Evolutionary conservation across 2,888 invertebrate species (phyloP), one percentile per base, ranked within the genome.

Genomic region (Lasioglossum malachurum): DNA sequence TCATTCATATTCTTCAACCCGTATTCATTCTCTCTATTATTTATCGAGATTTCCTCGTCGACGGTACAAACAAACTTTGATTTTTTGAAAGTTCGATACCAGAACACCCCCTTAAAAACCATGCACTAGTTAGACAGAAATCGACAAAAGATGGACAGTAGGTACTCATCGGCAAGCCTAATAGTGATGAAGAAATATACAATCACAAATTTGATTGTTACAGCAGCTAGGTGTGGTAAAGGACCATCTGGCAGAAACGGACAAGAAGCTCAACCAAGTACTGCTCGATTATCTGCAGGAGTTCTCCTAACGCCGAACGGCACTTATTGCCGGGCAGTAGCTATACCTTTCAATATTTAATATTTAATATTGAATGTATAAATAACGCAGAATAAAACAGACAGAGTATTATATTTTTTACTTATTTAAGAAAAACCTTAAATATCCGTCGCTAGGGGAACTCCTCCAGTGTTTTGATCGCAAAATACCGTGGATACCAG

Each of bases 201-300:
- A 64, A 60, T 60, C 60, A 27, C 60, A 27, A 14, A 60, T 27
- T 31, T 64, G 7, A 31, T 64, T 44, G 72, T 31, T 35, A 49
- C 19, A 85, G 0, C 94, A 94, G 46, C 88, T 94, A 31, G 76
- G 86, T 0, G 75, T 82, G 12, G 92, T 94, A 0, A 87, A 89
- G 41, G 87, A 82, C 27, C 94, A 94, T 80, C 84, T 95, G 44
- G 76, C 87, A 2, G 93, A 94, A n/a, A 79, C 95, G 41, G 94
- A 95, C 75, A 92, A 88, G 67, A 89, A 93, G 31, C 75, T 95
- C 2, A 89, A 86, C 72, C 94, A 95, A 93, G 95, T 95, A 94
- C 87, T 83, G 60, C 38, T 71, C 38, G 14, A 57, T 46, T 16
- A 7, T 80, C 49, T 53, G n/a, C n/a, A 53, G 53, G 53, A 53